These are phyloP conservation scores for Somateria mollissima DNA, from an alignment of 2,797 vertebrate genomes.

Conservation along the genomic window DNA sequence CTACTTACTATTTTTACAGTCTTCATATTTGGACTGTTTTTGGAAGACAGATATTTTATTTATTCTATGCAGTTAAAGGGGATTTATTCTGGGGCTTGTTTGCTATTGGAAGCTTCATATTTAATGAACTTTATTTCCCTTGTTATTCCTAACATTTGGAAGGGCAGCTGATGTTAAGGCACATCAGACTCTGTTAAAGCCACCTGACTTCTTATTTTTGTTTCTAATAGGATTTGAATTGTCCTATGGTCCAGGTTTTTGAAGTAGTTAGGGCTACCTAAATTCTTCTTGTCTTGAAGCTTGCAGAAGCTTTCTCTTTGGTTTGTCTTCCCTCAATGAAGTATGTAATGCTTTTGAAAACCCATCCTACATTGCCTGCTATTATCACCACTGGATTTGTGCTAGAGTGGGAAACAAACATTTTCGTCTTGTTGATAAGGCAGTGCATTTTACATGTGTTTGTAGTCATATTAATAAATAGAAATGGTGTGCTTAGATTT, in stretches of 20 bases:
- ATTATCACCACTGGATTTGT: not conserved
- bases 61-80: not conserved
- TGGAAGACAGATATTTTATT: not conserved
- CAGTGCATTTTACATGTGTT: not conserved
- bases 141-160: not conserved
- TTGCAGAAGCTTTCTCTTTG: not conserved
- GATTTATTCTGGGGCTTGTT: not conserved
- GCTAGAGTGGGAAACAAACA: not conserved
- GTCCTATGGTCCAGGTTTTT: not conserved
- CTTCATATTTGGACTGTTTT: not conserved
- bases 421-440: not conserved
- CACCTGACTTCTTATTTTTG: not conserved
- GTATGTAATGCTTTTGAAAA: not conserved
- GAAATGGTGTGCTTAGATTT: not conserved
- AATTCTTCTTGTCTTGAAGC: not conserved
- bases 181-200: not conserved
- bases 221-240: not conserved
- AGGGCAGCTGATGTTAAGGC: not conserved
- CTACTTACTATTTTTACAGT: not conserved
- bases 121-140: not conserved
- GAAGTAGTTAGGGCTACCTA: not conserved
- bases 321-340: not conserved
- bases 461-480: not conserved
- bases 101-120: not conserved
- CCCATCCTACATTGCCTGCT: not conserved